Conservation (phyloP, 2,888 invertebrate genomes). For the Cybosia mesomella region DNA sequence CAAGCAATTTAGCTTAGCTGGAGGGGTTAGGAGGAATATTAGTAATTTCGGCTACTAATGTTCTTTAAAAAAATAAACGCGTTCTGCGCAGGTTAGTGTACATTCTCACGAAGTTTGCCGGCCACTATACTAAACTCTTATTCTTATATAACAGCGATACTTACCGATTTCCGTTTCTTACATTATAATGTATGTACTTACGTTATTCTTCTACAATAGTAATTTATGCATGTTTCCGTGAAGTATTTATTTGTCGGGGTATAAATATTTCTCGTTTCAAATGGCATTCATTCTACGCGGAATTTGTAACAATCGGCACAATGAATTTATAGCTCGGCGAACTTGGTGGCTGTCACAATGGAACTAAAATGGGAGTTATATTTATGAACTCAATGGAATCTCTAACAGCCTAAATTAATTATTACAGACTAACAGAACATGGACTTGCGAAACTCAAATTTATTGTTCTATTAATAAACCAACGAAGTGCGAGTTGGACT, state of each 20-base stretch:
- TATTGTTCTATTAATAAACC: no score
- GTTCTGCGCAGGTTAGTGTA: no score
- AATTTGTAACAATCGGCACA: conserved; percentile 4
- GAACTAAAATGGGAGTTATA: not conserved
- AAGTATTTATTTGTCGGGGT: not conserved
- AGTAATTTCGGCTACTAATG: no score
- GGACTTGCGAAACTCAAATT: no score
- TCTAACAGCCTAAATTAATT: not conserved
- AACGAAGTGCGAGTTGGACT: no score
- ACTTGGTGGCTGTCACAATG: not conserved
- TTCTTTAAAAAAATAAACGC: no score
- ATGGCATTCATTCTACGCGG: not conserved
- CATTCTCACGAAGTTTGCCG: no score
- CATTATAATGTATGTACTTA: not conserved
- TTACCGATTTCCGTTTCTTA: no score
- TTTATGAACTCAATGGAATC: not conserved
- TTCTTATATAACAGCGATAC: no score
- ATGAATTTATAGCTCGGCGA: not conserved
- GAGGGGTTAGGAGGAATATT: no score
- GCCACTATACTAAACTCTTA: no score
- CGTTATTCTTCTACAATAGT: not conserved
- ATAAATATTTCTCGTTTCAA: not conserved
- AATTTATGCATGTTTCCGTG: not conserved
- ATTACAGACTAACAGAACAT: not conserved
- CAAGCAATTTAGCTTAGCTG: no score